These are phyloP conservation scores for Orchesellides sinensis DNA, from an alignment of 2,888 invertebrate genomes.

Conservation along the genomic window DNA sequence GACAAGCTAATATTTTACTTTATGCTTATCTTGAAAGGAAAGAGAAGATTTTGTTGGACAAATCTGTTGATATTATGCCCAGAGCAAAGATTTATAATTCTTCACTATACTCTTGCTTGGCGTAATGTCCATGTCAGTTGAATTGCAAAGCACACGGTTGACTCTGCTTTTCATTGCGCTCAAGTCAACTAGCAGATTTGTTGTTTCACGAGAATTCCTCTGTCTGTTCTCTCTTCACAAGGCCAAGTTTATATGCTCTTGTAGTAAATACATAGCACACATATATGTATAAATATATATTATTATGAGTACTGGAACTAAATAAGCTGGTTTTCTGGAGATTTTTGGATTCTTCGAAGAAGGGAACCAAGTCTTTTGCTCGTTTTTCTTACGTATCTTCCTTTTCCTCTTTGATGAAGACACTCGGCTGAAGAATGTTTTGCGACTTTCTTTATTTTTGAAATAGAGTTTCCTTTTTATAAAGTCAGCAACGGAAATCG, in stretches of 20 bases:
- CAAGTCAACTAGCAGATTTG: background rate
- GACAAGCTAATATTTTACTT: too few species aligned
- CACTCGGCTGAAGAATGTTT: slow-evolving; percentile 1
- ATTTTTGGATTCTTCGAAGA: slow-evolving; percentile 5
- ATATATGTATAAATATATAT: too few species aligned
- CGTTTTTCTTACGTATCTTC: background rate
- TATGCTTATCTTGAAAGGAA: too few species aligned
- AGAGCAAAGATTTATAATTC: slow-evolving; percentile 10
- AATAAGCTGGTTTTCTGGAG: too few species aligned
- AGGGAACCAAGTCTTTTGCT: background rate
- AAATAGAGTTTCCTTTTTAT: slow-evolving; percentile 16
- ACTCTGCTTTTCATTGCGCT: too few species aligned
- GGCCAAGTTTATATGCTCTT: too few species aligned
- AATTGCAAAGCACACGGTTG: background rate
- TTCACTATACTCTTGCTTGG: background rate
- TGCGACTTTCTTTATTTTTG: background rate
- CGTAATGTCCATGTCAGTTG: background rate
- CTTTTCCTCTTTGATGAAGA: slow-evolving; percentile 6
- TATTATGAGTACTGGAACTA: too few species aligned
- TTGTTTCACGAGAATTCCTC: background rate
- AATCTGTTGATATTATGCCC: slow-evolving; percentile 14
- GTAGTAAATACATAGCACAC: too few species aligned
- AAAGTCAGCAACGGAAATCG: slow-evolving; percentile 13
- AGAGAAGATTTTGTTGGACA: slow-evolving; percentile 1
- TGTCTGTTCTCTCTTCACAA: too few species aligned